Base-by-base conservation (phyloP, 2,888 invertebrate genomes). In the Synanthedon vespiformis region DNA sequence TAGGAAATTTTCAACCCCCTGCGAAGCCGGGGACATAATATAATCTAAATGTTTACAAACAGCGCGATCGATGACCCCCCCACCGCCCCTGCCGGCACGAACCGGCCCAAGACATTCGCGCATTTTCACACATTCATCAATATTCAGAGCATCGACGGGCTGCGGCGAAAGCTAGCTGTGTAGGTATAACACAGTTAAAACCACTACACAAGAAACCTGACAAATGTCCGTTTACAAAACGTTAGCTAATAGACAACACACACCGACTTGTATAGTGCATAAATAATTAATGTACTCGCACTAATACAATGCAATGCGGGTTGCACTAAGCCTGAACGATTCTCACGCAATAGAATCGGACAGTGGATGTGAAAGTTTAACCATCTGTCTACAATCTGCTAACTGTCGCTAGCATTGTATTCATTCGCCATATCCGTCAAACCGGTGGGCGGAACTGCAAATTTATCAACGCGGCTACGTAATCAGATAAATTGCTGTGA, bases 351-450 rank as follows among this genome's bases (percentile, higher is more conserved):
- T 64, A 59, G 62, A 63, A 65, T 65, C 54, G 63, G 54, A 64
- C 70, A 67, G 75, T 74, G 71, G 72, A 77, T 79, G 81, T 81
- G 82, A 82, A 81, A 83, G 82, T 78, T 74, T 69, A 68, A 68
- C 68, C 74, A 74, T 75, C 71, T 73, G 74, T 74, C 70, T 68
- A 68, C 68, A 74, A 74, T 75, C 71, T 72, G 74, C 65, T 68
- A 64, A 62, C 61, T 58, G 57, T 60, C 58, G 54, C 59, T 58
- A 55, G 62, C 64, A 66, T 67, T 56, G 58, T 67, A 64, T 62
- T 61, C 60, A 61, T 61, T 40, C 52, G 54, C 48, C 55, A 64
- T 63, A 66, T 66, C 65, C 66, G 64, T 56, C 61, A 57, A 59
- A 59, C 54, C 63, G 55, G 34, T 34, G 74, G 75, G 73, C 75